Evolutionary conservation across 1,140 invertebrate genomes (phyloP), one percentile per base, ranked within the genome.

Genomic region (Subanguina moxae): DNA sequence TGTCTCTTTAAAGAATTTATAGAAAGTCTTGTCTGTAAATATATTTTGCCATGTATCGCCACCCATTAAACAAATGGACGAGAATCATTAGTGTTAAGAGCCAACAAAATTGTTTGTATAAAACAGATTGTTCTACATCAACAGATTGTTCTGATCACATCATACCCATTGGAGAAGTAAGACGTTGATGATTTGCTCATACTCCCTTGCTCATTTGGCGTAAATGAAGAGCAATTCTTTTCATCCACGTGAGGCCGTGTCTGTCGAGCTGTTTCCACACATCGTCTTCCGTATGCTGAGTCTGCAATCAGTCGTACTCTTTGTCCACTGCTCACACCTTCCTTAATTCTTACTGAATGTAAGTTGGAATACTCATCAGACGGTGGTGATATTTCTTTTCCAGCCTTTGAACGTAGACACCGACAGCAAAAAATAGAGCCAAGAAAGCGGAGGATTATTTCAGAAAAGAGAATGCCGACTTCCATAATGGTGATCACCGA

Each of bases 401-500:
- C n/a, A 25, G 48, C 8, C 8, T 52, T 52, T 7, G 48, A 52
- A 8, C 48, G 48, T 5, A 52, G 48, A 25, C 48, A 52, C 15
- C 17, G n/a, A 15, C n/a, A 52, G 23, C 48, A 52, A n/a, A 30
- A 61, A 8, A 61, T n/a, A n/a, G 28, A 61, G 5, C 58, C 62
- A 56, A 74, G n/a, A 11, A 70, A 69, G 66, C 70, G 45, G 25
- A 73, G 43, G 11, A 67, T 27, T 9, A 73, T 28, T 64, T 73
- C 72, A 23, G 66, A 66, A 23, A 73, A n/a, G 13, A 73, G 58
- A 32, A 73, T 73, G 32, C 69, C 46, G 1, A 73, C 72, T 38
- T 73, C 72, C 74, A 73, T 73, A 11, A 77, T 71, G 0, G 73
- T 78, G 42, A 75, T 75, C 25, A 75, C 76, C 21, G 28, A 48